These are phyloP conservation scores for Spea bombifrons DNA, from an alignment of 2,113 vertebrate species.

Conservation along the genomic window DNA sequence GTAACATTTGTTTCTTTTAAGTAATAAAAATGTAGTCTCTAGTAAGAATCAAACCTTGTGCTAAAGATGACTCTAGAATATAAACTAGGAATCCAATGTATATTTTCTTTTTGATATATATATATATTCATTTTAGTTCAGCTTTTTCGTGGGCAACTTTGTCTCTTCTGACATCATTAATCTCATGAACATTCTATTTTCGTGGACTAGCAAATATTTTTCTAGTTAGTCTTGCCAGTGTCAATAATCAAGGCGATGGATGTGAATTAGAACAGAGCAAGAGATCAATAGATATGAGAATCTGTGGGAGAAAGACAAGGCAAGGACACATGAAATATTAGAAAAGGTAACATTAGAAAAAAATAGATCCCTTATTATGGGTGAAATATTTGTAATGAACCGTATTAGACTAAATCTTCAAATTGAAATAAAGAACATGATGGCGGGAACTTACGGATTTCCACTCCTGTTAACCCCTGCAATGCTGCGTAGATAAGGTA, in stretches of 20 bases:
- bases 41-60: neutral
- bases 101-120: neutral
- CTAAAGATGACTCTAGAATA: neutral
- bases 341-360: neutral
- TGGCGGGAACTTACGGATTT: too few species aligned
- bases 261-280: too few species aligned
- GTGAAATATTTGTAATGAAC: too few species aligned
- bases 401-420: too few species aligned
- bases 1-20: slow-evolving; percentile 8
- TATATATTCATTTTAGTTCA: neutral
- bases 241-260: neutral
- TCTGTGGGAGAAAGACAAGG: neutral
- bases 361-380: too few species aligned
- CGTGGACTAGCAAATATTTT: neutral
- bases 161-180: neutral
- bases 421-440: too few species aligned
- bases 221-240: neutral
- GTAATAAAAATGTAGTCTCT: neutral
- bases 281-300: neutral
- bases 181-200: neutral
- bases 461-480: too few species aligned
- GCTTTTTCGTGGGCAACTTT: neutral
- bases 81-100: neutral
- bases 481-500: too few species aligned
- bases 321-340: neutral